Evolutionary conservation across 2,888 invertebrate species (phyloP), one percentile per base, ranked within the genome.

Genomic region (Hirtodrosophila histrioides): DNA sequence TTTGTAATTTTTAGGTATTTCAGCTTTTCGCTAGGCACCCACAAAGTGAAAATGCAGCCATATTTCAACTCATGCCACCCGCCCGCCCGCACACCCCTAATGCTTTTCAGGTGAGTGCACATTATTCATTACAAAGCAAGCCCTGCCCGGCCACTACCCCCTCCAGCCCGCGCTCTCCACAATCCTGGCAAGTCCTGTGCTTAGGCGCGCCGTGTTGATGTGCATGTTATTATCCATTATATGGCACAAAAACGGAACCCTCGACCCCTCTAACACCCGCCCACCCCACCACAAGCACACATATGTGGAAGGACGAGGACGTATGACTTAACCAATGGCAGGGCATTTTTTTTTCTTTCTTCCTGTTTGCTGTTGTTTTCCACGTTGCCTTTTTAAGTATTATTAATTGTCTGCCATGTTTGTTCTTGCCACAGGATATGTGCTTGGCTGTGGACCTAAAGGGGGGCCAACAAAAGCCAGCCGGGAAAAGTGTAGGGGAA

Each of bases 401-500:
- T 88, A 87, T 88, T 88, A 86, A 86, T 86, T 88, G 85, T 86
- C 74, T 88, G 71, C 73, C 87, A 69, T 78, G 78, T 69, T 69
- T 67, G 71, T 61, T 49, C 66, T 62, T 68, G 80, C 80, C 88
- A 58, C 85, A 78, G 82, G 82, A 84, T 65, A 68, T 67, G 63
- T 67, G 61, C 33, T 10, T 41, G 23, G 23, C 24, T n/a, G 17
- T 29, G 12, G 8, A 35, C 24, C 35, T 51, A 50, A 5, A n/a
- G n/a, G 8, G 12, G 0, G 24, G 6, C 39, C 27, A 37, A 27
- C 29, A 31, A n/a, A 10, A 51, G 48, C 49, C 31, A 58, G 5
- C 51, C 17, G 31, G 60, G 46, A 37, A 36, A 36, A 40, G 27
- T 0, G 6, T 17, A 27, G 27, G 33, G 40, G 41, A 23, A 57